Base-by-base conservation (phyloP, 2,888 invertebrate genomes). In the Habrosyne pyritoides region DNA sequence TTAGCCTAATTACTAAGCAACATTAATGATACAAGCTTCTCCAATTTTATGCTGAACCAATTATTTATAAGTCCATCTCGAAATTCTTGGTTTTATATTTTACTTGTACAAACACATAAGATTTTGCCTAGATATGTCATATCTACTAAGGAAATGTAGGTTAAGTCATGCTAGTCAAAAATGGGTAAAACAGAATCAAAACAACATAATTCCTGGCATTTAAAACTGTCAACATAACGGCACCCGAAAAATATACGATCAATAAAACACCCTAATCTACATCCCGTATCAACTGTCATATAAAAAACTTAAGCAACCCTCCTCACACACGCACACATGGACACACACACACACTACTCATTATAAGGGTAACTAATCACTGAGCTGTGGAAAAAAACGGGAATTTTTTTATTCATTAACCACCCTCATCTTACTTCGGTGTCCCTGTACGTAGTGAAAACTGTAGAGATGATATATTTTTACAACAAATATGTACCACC, bases 361-460 rank as follows among this genome's bases (percentile, higher is more conserved):
- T 91, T 91, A 91, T 83, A 80, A 86, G 91, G 89, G 91, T 91
- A 92, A 91, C 92, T 92, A 92, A 92, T 91, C 91, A 91, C 89
- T 89, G 89, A 83, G 86, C 86, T 86, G 84, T 81, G 84, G 85
- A 89, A 80, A 89, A 89, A 91, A 91, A 87, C 78, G 77, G 69
- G 83, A 77, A 75, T 91, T 91, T 92, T 91, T 92, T 93, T 91
- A 91, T 92, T 93, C 91, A 92, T 91, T 91, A 92, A 90, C 88
- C 89, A 89, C 91, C 91, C 92, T 86, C 89, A 83, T 83, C 89
- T 89, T 90, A 83, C 82, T 75, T 69, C 73, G 81, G 82, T 83
- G 83, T 84, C 84, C 84, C 83, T 77, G 75, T 69, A 70, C 72
- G 56, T 59, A 72, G 50, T 10, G 54, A 57, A 73, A 69, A 8